Evolutionary conservation across 2,797 vertebrate species (phyloP), one percentile per base, ranked within the genome.

Genomic region (Malacoctenus gilli): DNA sequence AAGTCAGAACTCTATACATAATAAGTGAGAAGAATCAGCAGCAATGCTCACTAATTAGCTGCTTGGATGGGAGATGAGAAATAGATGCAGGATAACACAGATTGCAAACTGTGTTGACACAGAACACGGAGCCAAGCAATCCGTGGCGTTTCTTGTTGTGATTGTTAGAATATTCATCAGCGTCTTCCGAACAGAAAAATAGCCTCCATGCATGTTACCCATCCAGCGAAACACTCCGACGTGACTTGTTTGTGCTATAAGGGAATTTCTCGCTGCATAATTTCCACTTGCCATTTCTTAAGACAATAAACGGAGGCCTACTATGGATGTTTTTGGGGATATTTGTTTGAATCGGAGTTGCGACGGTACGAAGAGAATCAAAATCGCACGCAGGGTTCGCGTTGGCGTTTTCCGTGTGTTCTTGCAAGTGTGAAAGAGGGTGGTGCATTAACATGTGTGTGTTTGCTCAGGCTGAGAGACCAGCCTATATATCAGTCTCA

Each of bases 151-250:
- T 68, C 63, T 82, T 83, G 70, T 83, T 79, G 51, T 78, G 69
- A 65, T 77, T 84, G 77, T 79, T 85, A 70, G 75, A 86, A 85
- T 86, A 87, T 87, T 89, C 75, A 82, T 87, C 73, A 76, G 75
- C 35, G 57, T 80, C 77, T 70, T 82, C 65, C 52, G 63, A 69
- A 65, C 66, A 55, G 72, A 80, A 85, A 86, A 82, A 82, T 75
- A 80, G 76, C 82, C 85, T 61, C 62, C 51, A 75, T 79, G 65
- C 80, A 71, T 75, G 59, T 83, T 83, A 59, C 68, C 75, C 79
- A 75, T 77, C 59, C 52, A 56, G 56, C 40, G 42, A 78, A 81
- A 76, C 59, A 59, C 63, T 72, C 67, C 11, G 15, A 72, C 56
- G 18, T 63, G 64, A 79, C 78, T 70, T 73, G 69, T 82, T 79